Percentiles rank a stretch among this genome's conserved stretches.
Conservation (phyloP, 2,888 invertebrate species). For the Anticlea derivata region DNA sequence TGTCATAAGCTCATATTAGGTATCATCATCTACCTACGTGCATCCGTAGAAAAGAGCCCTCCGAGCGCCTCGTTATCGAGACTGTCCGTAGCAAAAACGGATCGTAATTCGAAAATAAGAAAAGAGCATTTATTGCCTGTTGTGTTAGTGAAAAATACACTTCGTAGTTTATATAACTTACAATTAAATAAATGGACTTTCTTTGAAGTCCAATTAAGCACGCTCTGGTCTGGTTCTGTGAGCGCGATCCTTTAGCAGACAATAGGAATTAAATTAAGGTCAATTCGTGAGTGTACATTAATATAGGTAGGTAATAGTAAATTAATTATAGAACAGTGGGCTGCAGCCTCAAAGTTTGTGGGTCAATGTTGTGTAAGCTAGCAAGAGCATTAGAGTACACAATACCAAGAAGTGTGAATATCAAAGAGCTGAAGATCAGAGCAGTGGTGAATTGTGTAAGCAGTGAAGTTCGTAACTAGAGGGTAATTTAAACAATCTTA, state of each 20-base stretch:
- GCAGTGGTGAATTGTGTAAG: no score
- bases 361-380: slow-evolving; percentile 29
- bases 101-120: no score
- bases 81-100: no score
- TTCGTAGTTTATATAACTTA: no score
- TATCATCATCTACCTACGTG: no score
- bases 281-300: slow-evolving; percentile 20
- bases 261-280: slow-evolving; percentile 21
- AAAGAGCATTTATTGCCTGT: no score
- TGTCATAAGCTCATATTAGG: no score
- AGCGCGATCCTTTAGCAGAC: slow-evolving; percentile 11
- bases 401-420: slow-evolving; percentile 4
- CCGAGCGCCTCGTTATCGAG: no score
- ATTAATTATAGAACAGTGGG: slow-evolving; percentile 26
- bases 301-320: slow-evolving; percentile 16
- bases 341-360: slow-evolving; percentile 13
- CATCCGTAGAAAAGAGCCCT: no score
- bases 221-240: slow-evolving; percentile 4
- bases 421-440: not conserved
- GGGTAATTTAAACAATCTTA: no score
- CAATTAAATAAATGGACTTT: not conserved
- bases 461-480: no score
- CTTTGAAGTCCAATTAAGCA: not conserved
- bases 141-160: no score
- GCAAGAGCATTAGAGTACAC: slow-evolving; percentile 5